Base-by-base conservation (phyloP, 2,888 invertebrate species). In the Melanargia galathea region DNA sequence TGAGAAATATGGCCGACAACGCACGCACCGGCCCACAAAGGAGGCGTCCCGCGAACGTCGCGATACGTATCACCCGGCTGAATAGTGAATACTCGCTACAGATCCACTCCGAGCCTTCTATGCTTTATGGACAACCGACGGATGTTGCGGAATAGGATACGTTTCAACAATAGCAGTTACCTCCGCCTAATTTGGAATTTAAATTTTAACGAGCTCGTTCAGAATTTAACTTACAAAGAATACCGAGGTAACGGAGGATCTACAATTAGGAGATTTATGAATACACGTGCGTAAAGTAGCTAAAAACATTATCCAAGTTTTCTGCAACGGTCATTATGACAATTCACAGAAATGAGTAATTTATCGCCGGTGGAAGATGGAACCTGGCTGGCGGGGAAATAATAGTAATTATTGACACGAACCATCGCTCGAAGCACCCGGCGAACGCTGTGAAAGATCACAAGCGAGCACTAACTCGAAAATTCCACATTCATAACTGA, bases 371-470 rank as follows among this genome's bases (percentile, higher is more conserved):
- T 76, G 78, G 79, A 79, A 83, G 82, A 83, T 86, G 88, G 81
- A 81, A 85, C 84, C 81, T 75, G 71, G 79, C 75, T n/a, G 71
- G 77, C 74, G 26, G 73, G 77, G 81, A 83, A 87, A 89, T 90
- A 75, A 87, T 87, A 86, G 88, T 89, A 86, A 90, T 90, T 90
- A 90, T 86, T 90, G 89, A 88, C 90, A 89, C 87, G 89, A 86
- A 88, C 78, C 73, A 69, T 65, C 71, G 77, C 84, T 82, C 75
- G 70, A 73, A 71, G 81, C 80, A 78, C 77, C 75, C 76, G 73
- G 80, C 82, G 76, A 78, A 75, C 82, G 71, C 75, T 74, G 76
- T 76, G 75, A 80, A 85, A 84, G 82, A 87, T 84, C 83, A 82
- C 82, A 86, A 83, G 81, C 82, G 78, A 80, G 78, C 79, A 87